Evolutionary conservation across 2,113 vertebrate genomes (phyloP).

Genomic region (Macaca mulatta): DNA sequence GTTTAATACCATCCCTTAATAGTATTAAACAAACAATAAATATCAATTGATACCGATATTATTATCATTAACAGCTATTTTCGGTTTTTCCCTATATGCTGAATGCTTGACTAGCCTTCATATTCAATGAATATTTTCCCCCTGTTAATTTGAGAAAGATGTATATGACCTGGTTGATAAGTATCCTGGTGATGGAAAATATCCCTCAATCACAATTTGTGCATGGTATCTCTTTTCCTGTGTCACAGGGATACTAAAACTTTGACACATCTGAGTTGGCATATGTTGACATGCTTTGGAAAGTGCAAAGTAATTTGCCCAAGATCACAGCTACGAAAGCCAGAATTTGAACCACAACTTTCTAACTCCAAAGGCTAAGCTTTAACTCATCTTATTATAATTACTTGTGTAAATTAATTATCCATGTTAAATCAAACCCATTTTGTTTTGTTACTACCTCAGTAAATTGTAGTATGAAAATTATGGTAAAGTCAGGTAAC

Average conservation of each 20-base stretch:
- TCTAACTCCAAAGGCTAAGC: not conserved
- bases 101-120: not conserved
- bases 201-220: not conserved
- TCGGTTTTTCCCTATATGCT: not conserved
- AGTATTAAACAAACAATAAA: not conserved
- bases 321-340: not conserved
- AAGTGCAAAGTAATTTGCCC: conserved; percentile 32
- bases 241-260: not conserved
- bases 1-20: not conserved
- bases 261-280: not conserved
- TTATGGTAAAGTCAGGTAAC: not conserved
- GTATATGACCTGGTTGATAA: not conserved
- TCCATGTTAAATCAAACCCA: not conserved
- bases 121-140: not conserved
- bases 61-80: not conserved
- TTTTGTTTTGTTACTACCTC: not conserved
- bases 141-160: not conserved
- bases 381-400: not conserved
- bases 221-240: not conserved
- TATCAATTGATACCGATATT: not conserved
- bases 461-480: not conserved
- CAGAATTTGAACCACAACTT: not conserved
- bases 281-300: not conserved
- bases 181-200: not conserved
- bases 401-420: not conserved